Evolutionary conservation across 2,888 invertebrate genomes (phyloP).

Genomic region (Cancer borealis): DNA sequence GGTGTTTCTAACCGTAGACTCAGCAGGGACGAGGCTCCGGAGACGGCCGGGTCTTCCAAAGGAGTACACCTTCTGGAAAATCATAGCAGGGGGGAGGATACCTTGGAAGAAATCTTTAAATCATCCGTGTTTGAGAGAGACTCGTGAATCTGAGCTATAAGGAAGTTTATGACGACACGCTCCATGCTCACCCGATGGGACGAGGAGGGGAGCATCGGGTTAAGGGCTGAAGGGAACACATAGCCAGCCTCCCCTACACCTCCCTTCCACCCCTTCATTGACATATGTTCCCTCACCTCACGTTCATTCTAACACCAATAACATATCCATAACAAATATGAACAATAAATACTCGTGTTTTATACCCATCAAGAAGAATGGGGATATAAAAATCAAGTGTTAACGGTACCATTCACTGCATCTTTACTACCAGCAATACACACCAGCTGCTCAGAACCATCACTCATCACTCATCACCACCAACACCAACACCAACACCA

Average conservation of each 20-base stretch:
- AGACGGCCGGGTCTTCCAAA: conserved; percentile 6
- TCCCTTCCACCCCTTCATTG: neutral
- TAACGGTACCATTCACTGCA: too few species aligned
- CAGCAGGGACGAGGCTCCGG: conserved; percentile 29
- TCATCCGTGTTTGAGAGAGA: conserved; percentile 6
- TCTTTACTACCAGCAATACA: neutral
- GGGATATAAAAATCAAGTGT: neutral
- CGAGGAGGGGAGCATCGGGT: neutral
- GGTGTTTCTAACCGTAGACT: neutral
- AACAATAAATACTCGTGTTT: neutral
- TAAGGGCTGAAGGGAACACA: neutral
- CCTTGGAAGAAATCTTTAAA: neutral
- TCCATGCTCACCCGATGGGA: neutral
- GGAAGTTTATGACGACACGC: neutral
- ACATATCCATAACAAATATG: neutral
- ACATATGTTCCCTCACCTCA: too few species aligned
- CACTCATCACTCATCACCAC: neutral
- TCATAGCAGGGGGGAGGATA: neutral
- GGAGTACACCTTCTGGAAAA: conserved; percentile 33
- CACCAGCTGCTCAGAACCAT: neutral
- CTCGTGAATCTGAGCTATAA: conserved; percentile 25
- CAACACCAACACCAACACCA: neutral
- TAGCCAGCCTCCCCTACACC: neutral
- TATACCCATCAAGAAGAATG: neutral
- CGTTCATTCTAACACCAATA: neutral